These are phyloP conservation scores for Cinclus mexicanus DNA, from an alignment of 2,113 vertebrate genomes.

Conservation along the genomic window DNA sequence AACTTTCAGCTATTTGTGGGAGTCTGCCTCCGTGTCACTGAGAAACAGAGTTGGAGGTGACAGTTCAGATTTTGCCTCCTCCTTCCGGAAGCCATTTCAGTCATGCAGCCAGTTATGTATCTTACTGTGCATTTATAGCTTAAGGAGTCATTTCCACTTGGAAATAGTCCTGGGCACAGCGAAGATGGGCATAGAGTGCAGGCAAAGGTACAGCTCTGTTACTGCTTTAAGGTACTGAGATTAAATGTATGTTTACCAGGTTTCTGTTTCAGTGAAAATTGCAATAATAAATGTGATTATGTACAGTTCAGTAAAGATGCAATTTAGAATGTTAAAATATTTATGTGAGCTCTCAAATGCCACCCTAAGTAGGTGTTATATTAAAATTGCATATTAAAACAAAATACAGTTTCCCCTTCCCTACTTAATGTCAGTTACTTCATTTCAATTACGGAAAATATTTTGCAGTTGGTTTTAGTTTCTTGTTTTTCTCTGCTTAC, in stretches of 20 bases:
- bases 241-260: not conserved
- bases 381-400: slow-evolving; percentile 10
- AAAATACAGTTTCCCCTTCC: not conserved
- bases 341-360: slow-evolving; percentile 16
- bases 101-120: not conserved
- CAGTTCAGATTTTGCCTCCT: slow-evolving; percentile 54
- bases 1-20: slow-evolving; percentile 61
- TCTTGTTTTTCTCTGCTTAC: not conserved
- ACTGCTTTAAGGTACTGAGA: not conserved
- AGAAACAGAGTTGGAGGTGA: slow-evolving; percentile 48
- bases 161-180: not conserved
- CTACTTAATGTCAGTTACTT: not conserved
- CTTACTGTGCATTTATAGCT: slow-evolving; percentile 41
- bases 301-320: not conserved
- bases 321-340: slow-evolving; percentile 41
- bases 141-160: slow-evolving; percentile 1
- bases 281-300: not conserved
- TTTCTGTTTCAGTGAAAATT: slow-evolving; percentile 12
- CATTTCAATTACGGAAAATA: not conserved
- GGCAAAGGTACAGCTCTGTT: not conserved
- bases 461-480: not conserved
- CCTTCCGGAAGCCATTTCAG: slow-evolving; percentile 50
- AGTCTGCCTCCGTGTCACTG: slow-evolving; percentile 28
- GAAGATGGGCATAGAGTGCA: not conserved
- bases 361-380: not conserved